Evolutionary conservation across 2,797 vertebrate genomes (phyloP).

Genomic region (Microctenopoma steveboyesi): DNA sequence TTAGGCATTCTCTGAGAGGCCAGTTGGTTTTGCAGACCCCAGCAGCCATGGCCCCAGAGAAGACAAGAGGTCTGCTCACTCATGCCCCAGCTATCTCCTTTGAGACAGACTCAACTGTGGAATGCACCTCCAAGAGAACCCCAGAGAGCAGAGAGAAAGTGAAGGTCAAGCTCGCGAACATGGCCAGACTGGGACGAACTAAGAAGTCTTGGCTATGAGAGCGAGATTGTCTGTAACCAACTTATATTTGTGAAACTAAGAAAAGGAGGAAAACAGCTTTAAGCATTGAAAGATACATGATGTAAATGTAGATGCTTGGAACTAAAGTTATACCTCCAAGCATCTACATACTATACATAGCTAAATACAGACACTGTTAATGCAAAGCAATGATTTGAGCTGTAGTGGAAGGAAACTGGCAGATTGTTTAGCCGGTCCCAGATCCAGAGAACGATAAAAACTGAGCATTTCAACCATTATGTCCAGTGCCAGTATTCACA

Average conservation of each 20-base stretch:
- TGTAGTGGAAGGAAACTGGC: not conserved
- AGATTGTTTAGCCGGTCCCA: not conserved
- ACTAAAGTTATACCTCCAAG: no score
- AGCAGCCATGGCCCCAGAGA: slow-evolving; percentile 60
- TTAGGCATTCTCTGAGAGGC: slow-evolving; percentile 73
- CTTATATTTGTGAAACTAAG: slow-evolving; percentile 1
- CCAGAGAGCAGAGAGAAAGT: slow-evolving; percentile 57
- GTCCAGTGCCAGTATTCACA: no score
- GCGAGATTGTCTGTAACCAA: not conserved
- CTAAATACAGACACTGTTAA: not conserved
- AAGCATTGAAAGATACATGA: not conserved
- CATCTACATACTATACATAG: no score
- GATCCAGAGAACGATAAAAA: not conserved
- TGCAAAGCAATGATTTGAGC: not conserved
- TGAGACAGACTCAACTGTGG: slow-evolving; percentile 73
- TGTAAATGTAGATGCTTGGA: not conserved
- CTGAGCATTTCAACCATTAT: no score
- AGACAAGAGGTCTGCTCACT: slow-evolving; percentile 52
- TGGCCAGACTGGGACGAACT: slow-evolving; percentile 61
- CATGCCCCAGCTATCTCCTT: slow-evolving; percentile 76
- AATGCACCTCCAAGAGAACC: slow-evolving; percentile 73
- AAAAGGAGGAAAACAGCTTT: not conserved
- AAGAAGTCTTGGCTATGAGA: slow-evolving; percentile 82
- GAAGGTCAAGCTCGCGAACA: slow-evolving; percentile 68
- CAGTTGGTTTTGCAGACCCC: slow-evolving; percentile 72